Evolutionary conservation across 2,113 vertebrate genomes (phyloP).

Genomic region (Collichthys lucidus): DNA sequence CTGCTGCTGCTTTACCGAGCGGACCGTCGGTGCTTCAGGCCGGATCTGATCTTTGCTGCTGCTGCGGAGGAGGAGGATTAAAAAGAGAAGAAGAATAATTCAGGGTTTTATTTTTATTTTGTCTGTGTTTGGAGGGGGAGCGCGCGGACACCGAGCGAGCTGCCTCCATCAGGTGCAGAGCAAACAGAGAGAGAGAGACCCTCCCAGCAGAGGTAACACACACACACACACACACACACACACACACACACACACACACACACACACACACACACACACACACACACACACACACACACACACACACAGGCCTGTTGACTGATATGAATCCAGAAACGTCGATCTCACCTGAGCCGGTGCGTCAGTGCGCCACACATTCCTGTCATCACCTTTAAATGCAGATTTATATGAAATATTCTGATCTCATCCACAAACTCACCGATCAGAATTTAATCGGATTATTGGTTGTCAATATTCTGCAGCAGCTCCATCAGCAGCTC

Average conservation of each 20-base stretch:
- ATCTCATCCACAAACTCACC: too few relatives aligned
- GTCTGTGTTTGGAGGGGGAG: neutral
- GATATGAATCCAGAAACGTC: conserved; percentile 15
- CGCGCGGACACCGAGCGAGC: conserved; percentile 5
- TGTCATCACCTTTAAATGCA: neutral
- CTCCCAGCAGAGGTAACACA: conserved; percentile 69
- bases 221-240: neutral
- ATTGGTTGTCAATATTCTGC: neutral
- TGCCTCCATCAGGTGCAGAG: conserved; percentile 41
- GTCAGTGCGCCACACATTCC: neutral
- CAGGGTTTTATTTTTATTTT: neutral
- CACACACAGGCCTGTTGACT: conserved; percentile 3
- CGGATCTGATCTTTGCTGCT: neutral
- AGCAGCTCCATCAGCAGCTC: too few relatives aligned
- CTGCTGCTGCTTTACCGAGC: neutral
- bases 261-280: conserved; percentile 2
- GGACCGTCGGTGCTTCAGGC: neutral
- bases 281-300: conserved; percentile 4
- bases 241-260: conserved; percentile 14
- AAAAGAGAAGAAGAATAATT: neutral
- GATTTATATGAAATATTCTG: neutral
- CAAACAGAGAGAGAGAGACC: conserved; percentile 38
- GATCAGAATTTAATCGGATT: neutral
- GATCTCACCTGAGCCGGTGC: conserved; percentile 30
- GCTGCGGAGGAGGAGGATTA: neutral